These are phyloP conservation scores for Clinocottus analis DNA, from an alignment of 2,113 vertebrate species.

Conservation along the genomic window DNA sequence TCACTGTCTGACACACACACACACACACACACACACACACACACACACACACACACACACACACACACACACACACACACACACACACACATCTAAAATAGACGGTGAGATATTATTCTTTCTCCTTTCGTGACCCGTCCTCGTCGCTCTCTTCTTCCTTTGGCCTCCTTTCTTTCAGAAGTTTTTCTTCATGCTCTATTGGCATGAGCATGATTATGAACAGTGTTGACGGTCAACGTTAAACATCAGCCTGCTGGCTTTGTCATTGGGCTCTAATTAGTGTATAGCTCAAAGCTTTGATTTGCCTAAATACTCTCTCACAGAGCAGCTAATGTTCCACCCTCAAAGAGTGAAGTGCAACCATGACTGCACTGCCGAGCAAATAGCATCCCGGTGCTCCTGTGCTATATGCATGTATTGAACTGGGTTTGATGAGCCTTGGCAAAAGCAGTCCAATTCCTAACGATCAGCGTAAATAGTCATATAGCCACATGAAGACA, in stretches of 20 bases:
- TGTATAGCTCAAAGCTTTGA: neutral
- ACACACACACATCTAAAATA: slow-evolving; percentile 55
- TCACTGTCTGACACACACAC: slow-evolving; percentile 60
- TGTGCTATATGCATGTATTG: neutral
- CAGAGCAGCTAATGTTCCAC: too few relatives aligned
- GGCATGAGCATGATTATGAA: neutral
- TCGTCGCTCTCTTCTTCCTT: slow-evolving; percentile 41
- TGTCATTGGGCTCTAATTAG: neutral
- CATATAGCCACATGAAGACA: neutral
- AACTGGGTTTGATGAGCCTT: neutral
- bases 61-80: slow-evolving; percentile 40
- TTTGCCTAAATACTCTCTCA: neutral
- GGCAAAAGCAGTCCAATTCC: neutral
- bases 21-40: slow-evolving; percentile 39
- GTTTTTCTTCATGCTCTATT: slow-evolving; percentile 5
- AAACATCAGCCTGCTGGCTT: neutral
- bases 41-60: slow-evolving; percentile 47
- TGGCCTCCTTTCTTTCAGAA: slow-evolving; percentile 40
- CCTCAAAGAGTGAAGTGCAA: neutral
- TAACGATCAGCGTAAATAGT: neutral
- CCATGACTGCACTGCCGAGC: neutral
- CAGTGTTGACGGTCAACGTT: slow-evolving; percentile 1
- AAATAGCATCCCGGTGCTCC: neutral
- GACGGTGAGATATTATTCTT: slow-evolving; percentile 48
- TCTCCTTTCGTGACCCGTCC: slow-evolving; percentile 58